Percentiles rank a stretch among this genome's conserved stretches.
These are phyloP conservation scores for Aeoliscus strigatus DNA, from an alignment of 2,797 vertebrate species.

Conservation along the genomic window DNA sequence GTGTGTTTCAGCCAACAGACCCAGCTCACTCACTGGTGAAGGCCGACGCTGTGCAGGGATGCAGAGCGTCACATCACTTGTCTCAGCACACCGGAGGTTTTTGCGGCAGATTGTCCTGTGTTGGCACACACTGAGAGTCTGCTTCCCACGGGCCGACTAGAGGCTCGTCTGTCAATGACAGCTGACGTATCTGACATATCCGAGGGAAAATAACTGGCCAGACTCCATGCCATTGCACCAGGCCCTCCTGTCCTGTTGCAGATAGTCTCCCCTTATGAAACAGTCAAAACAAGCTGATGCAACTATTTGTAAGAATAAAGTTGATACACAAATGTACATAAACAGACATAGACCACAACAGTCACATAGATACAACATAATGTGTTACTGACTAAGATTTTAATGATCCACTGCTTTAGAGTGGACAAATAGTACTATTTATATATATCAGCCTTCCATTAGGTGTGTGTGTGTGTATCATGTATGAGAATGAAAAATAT, in stretches of 20 bases:
- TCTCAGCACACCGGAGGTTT: conserved; percentile 1
- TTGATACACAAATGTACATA: neutral
- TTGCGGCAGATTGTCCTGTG: too few relatives aligned
- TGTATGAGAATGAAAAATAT: too few relatives aligned
- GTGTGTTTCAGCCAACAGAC: conserved; percentile 48
- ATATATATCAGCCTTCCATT: too few relatives aligned
- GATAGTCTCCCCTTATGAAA: conserved; percentile 2
- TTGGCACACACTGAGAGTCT: too few relatives aligned
- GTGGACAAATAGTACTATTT: too few relatives aligned
- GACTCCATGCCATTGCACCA: conserved; percentile 7
- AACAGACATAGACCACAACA: neutral
- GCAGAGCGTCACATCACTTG: conserved; percentile 6
- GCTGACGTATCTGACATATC: conserved; percentile 2
- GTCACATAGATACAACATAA: too few relatives aligned
- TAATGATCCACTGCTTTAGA: too few relatives aligned
- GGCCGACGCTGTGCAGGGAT: conserved; percentile 19
- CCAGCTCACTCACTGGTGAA: conserved; percentile 33
- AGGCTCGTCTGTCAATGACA: too few relatives aligned
- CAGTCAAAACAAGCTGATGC: neutral
- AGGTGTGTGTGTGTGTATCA: too few relatives aligned
- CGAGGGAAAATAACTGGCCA: conserved; percentile 6
- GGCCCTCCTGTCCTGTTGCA: conserved; percentile 14
- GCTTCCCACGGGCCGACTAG: too few relatives aligned
- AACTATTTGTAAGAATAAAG: neutral
- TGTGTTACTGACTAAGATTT: too few relatives aligned